Percentiles rank a stretch among this genome's conserved stretches.
phyloP scores from a whole-genome alignment of 2,113 vertebrate species.

The Syngnathus typhle region DNA sequence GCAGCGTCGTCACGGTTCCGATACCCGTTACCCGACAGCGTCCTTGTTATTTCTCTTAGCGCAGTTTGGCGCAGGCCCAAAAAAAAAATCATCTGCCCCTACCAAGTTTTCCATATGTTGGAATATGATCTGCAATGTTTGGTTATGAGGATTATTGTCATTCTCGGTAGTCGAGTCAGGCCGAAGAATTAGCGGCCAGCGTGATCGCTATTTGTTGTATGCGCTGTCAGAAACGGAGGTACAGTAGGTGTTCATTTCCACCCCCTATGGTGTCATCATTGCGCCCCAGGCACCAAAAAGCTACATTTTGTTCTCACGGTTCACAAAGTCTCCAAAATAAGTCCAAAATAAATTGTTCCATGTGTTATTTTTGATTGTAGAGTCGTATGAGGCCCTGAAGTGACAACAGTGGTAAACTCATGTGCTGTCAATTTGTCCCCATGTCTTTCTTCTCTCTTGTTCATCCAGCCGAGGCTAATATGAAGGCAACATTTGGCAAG shows the following conservation, averaged over 20 bases:
- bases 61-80: neutral
- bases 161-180: neutral
- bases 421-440: neutral
- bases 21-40: slow-evolving; percentile 34
- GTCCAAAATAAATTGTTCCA: neutral
- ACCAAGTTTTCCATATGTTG: neutral
- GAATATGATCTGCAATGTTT: neutral
- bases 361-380: neutral
- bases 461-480: slow-evolving; percentile 59
- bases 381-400: neutral
- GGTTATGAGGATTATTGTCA: neutral
- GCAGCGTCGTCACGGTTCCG: slow-evolving; percentile 21
- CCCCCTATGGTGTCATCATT: neutral
- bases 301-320: neutral
- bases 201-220: too few species aligned
- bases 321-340: neutral
- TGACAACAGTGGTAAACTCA: neutral
- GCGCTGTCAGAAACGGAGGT: neutral
- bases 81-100: neutral
- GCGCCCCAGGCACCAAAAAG: neutral
- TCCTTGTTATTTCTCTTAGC: slow-evolving; percentile 9
- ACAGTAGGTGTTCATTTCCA: neutral
- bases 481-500: slow-evolving; percentile 67
- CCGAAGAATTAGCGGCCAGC: neutral
- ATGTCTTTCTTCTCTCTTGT: slow-evolving; percentile 1